Evolutionary conservation across 2,888 invertebrate species (phyloP), one percentile per base, ranked within the genome.

Genomic region (Gari tellinella): DNA sequence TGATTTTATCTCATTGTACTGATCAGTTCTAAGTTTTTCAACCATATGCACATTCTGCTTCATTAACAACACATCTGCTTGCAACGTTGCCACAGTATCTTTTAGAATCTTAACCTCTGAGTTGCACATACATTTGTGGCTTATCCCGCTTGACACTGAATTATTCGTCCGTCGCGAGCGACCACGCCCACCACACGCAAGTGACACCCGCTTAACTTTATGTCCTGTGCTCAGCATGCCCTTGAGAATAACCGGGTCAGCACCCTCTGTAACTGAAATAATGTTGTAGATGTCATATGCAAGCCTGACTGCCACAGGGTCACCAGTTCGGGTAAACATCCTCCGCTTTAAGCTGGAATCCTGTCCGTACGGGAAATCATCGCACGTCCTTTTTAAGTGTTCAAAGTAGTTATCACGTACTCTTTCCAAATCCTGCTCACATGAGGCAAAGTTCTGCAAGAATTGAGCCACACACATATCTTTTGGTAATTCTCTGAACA

Each of bases 201-300:
- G 10, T 10, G 40, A 40, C 8, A 14, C 40, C 10, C 40, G 40
- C 10, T 15, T 10, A 8, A 14, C 8, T 15, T n/a, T n/a, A n/a
- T n/a, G n/a, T n/a, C n/a, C n/a, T n/a, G 7, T 12, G 31, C 37
- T 58, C 7, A 37, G 8, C 37, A 60, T 31, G 12, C 19, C 21
- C 17, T 60, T 60, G 3, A 60, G 25, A 5, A 8, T 15, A 2
- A 26, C 4, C 15, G 15, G 52, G 4, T 61, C 61, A 1, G 26
- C 61, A 2, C 51, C 61, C 26, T 61, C 40, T 3, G 31, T 7
- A 8, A 41, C 52, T 17, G 40, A 14, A 10, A 61, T 48, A 10
- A 61, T 23, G 37, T 2, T 17, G 21, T 52, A 31, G 12, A 61
- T 51, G 41, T 61, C 51, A 1, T 61, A 23, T 2, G 61, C 51